phyloP scores from a whole-genome alignment of 2,113 vertebrate genomes.

The Mus pahari region DNA sequence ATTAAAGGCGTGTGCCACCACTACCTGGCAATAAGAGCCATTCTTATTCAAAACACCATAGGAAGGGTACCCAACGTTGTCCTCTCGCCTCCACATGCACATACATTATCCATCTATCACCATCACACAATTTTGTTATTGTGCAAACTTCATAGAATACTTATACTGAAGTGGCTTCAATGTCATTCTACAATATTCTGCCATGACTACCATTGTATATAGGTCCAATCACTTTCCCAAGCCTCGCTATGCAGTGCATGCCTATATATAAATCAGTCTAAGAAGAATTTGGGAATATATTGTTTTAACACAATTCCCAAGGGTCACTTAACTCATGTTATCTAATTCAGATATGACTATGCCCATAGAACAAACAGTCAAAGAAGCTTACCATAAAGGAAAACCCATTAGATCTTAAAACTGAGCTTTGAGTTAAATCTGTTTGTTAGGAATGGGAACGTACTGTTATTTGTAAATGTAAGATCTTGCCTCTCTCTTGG shows the following conservation, averaged over 20 bases:
- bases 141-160: neutral
- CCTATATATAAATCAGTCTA: neutral
- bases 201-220: neutral
- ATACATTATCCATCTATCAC: neutral
- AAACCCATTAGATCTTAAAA: constrained; percentile 41
- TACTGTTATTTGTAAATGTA: neutral
- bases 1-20: no score
- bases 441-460: neutral
- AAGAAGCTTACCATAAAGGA: neutral
- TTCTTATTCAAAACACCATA: neutral
- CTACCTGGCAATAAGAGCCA: neutral
- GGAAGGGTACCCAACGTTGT: neutral
- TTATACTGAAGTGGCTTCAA: neutral
- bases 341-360: neutral
- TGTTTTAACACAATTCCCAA: neutral
- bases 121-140: neutral
- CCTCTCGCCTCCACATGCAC: neutral
- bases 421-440: neutral
- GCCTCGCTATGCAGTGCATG: neutral
- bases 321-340: constrained; percentile 2
- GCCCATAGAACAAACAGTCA: neutral
- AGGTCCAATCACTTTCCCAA: neutral
- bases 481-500: constrained; percentile 1
- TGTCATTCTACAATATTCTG: neutral
- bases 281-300: constrained; percentile 15